Evolutionary conservation across 2,797 vertebrate genomes (phyloP).

Genomic region (Bryconaethiops microstoma): DNA sequence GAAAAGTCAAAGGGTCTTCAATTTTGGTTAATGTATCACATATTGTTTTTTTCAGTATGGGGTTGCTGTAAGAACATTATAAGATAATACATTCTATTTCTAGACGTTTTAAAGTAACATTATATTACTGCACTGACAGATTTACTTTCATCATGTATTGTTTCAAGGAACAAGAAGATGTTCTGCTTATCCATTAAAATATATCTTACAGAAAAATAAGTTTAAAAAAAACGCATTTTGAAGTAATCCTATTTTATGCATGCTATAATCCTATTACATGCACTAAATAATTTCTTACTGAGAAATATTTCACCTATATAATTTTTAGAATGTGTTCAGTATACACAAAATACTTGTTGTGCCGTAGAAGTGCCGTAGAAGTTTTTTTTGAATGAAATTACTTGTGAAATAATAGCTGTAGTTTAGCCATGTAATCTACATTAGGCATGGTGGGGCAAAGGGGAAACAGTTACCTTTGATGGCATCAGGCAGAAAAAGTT

Average conservation of each 20-base stretch:
- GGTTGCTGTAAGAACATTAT: neutral
- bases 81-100: neutral
- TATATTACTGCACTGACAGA: neutral
- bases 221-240: neutral
- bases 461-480: neutral
- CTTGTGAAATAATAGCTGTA: too few relatives aligned
- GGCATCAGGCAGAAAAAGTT: conserved; percentile 1
- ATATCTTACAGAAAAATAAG: neutral
- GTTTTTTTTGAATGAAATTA: too few relatives aligned
- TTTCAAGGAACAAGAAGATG: neutral
- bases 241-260: too few relatives aligned
- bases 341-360: too few relatives aligned
- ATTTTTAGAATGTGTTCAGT: too few relatives aligned
- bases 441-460: too few relatives aligned
- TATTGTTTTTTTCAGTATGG: neutral
- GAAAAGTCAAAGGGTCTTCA: neutral
- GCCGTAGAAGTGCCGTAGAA: too few relatives aligned
- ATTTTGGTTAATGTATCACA: neutral
- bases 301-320: too few relatives aligned
- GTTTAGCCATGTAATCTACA: too few relatives aligned
- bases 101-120: neutral
- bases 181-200: neutral
- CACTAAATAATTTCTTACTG: too few relatives aligned
- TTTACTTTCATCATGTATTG: neutral
- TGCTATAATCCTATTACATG: too few relatives aligned